Evolutionary conservation across 2,113 vertebrate genomes (phyloP).

Genomic region (Gadus macrocephalus): DNA sequence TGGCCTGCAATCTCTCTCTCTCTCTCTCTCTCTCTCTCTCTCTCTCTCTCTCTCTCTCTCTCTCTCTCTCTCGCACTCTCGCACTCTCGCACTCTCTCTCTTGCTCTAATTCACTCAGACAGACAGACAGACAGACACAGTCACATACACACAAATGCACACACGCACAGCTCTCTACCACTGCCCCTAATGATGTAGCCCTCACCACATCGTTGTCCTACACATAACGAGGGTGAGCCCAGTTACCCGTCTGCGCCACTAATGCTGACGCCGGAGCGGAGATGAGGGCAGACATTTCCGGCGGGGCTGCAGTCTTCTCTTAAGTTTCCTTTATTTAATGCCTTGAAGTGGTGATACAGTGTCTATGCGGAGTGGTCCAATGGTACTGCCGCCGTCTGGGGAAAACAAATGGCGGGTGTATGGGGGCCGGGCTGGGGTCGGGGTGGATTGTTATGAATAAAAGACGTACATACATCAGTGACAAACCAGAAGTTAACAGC

Average conservation of each 20-base stretch:
- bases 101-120: too few relatives aligned
- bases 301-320: constrained; percentile 35
- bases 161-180: not conserved
- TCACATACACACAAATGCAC: too few relatives aligned
- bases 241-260: constrained; percentile 58
- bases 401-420: not conserved
- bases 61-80: too few relatives aligned
- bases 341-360: not conserved
- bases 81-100: too few relatives aligned
- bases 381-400: constrained; percentile 8
- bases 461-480: not conserved
- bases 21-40: not conserved
- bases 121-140: too few relatives aligned
- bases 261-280: constrained; percentile 48
- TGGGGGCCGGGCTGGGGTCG: not conserved
- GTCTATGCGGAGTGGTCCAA: constrained; percentile 5
- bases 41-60: not conserved
- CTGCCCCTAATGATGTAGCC: constrained; percentile 39
- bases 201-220: constrained; percentile 55
- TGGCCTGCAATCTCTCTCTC: not conserved
- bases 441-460: too few relatives aligned
- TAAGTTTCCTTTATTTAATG: constrained; percentile 31
- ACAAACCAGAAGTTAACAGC: not conserved
- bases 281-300: constrained; percentile 46
- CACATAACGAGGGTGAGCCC: constrained; percentile 51